Evolutionary conservation across 2,113 vertebrate genomes (phyloP).

Genomic region (Eptesicus fuscus): DNA sequence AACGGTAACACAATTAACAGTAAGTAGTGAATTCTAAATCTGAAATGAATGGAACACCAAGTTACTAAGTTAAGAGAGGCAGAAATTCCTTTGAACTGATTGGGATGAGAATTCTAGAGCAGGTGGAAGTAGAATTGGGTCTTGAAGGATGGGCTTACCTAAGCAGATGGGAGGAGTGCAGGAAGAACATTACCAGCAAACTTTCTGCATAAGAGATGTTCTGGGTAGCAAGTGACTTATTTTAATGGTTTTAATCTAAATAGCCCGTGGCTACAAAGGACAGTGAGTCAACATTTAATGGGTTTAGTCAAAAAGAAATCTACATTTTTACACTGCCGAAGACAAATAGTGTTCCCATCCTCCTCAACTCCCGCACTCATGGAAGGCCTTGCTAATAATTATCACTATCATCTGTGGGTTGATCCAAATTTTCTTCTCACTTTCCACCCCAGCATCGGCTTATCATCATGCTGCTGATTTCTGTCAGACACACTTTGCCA

Average conservation of each 20-base stretch:
- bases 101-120: not conserved
- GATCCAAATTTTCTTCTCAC: not conserved
- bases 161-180: not conserved
- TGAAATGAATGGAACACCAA: not conserved
- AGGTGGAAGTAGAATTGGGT: not conserved
- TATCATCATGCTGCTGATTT: too few species aligned
- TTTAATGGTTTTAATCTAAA: not conserved
- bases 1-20: not conserved
- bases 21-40: not conserved
- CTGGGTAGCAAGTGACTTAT: not conserved
- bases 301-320: not conserved
- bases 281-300: not conserved
- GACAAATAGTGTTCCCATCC: not conserved
- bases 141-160: not conserved
- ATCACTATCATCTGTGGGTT: not conserved
- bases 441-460: not conserved
- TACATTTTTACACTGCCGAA: not conserved
- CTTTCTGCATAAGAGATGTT: not conserved
- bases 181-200: not conserved
- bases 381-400: not conserved
- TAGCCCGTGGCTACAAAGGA: not conserved
- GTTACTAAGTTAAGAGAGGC: not conserved
- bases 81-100: not conserved
- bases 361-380: not conserved
- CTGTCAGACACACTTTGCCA: not conserved